Evolutionary conservation across 92 coral and sea anemone species (phyloP), one percentile per base, ranked within the genome.

Genomic region (Parazoanthus swiftii): DNA sequence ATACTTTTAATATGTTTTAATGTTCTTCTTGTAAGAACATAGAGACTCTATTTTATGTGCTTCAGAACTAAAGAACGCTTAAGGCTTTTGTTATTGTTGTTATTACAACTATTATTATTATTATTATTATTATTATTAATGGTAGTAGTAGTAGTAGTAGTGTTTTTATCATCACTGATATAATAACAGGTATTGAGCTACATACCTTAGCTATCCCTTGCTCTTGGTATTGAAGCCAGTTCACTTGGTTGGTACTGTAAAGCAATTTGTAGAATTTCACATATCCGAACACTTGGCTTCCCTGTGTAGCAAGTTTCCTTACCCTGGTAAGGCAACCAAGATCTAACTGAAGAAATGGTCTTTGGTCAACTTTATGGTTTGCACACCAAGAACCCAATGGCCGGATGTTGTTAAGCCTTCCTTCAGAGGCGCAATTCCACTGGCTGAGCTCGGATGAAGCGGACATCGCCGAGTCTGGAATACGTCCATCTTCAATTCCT

Each of bases 221-320:
- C 5, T 50, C 44, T 56, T 85, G 75, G 58, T 85, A 89, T 70
- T 90, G 91, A 48, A 84, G 14, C 96, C 96, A 94, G 81, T 89
- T 94, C 25, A 94, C 94, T n/a, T 94, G 94, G 76, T 94, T 94
- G 63, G 79, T 77, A 37, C 96, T 94, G 88, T 92, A 90, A 11
- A 89, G 59, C 73, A 94, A 78, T 23, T 89, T 76, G 80, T 90
- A 94, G 76, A 54, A 46, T 6, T 81, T 89, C 70, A 94, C 96
- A 91, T 92, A 92, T 59, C 91, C 85, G 66, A 94, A 77, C 79
- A 90, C 91, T 43, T 91, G 96, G 77, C 91, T 91, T 35, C 96
- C 96, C 81, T 94, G 96, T 8, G 96, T 94, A 20, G 93, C 91
- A 25, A 94, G 82, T 72, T 91, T 91, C 25, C 93, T 88, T 23